Evolutionary conservation across 2,113 vertebrate species (phyloP), one percentile per base, ranked within the genome.

Genomic region (Strigops habroptila): DNA sequence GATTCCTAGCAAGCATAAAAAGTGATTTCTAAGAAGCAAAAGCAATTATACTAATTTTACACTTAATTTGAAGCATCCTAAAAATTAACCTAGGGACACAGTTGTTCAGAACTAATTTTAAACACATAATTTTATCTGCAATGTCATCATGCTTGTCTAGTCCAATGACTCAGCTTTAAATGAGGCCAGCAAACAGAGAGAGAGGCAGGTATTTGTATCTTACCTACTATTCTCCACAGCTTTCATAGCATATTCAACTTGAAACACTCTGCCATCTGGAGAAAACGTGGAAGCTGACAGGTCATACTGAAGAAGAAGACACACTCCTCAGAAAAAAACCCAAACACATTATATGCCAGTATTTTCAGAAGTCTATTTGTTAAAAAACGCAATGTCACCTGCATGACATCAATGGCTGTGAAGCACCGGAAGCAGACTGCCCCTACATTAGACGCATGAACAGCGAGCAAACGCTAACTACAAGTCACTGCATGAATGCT

Each of bases 191-290:
- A 10, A 18, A 27, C 16, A 46, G 43, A 48, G 1, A 76, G 23
- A 23, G 48, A 37, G 33, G 37, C 12, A 69, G 62, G 10, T 24
- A 28, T 37, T 30, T 80, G 44, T 76, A 92, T 92, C 98, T 98
- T 95, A 99, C 99, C 99, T 99, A 95, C 99, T 99, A 30, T 99
- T 99, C 97, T 99, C 99, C 43, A 99, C 99, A 21, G 99, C 99
- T 96, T 99, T 99, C 98, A 99, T 99, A 60, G 99, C 99, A 97
- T 99, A 99, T 86, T 99, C 99, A 90, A 99, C 99, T 96, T 99
- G 99, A 95, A 99, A 99, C 52, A 99, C 99, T 93, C 99, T 98
- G 43, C 99, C 99, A 94, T 99, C 99, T 14, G 99, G 99, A 65
- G 99, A 99, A 95, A 99, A 99, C 2, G 99, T 99, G 91, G 99